Evolutionary conservation across 2,888 invertebrate species (phyloP), one percentile per base, ranked within the genome.

Genomic region (Pristionchus japonicus): DNA sequence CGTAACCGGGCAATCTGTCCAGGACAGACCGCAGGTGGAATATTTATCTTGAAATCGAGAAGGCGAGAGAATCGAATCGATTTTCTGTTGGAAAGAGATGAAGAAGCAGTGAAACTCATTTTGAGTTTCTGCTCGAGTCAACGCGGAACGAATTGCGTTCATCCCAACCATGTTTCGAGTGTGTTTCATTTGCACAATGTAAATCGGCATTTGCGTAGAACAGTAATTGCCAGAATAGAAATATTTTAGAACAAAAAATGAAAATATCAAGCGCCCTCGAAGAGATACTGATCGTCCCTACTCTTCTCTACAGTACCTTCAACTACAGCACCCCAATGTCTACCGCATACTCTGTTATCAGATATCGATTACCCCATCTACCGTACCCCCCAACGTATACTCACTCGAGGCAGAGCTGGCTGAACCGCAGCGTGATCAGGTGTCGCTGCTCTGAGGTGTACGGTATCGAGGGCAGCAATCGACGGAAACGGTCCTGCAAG

Each of bases 401-500:
- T 77, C 77, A 77, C 77, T 86, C 86, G 23, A 86, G 74, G 34
- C 86, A 86, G 34, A 86, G 37, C 34, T 67, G 70, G 43, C 67
- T 67, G 74, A 86, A 86, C 0, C 86, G 86, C 34, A 86, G 86
- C 31, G 74, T 86, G 40, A 61, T 61, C 49, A 86, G 52, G 47
- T 49, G 49, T 20, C 86, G 70, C 34, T 86, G 74, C 86, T 86
- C 86, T 49, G 49, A 57, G 70, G 49, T n/a, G 74, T 52, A 52
- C 49, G 86, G 86, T 57, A 86, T 37, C 43, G 70, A 27, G 3
- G 74, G 86, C 52, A 86, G 74, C 70, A 86, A 37, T 34, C 86
- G 86, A 47, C 86, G 86, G 74, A 86, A 86, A 2, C 70, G 70
- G n/a, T 86, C 86, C 86, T 86, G 74, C 64, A 47, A 37, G 23